Evolutionary conservation across 1,140 invertebrate genomes (phyloP), one percentile per base, ranked within the genome.

Genomic region (Drosophila truncata): DNA sequence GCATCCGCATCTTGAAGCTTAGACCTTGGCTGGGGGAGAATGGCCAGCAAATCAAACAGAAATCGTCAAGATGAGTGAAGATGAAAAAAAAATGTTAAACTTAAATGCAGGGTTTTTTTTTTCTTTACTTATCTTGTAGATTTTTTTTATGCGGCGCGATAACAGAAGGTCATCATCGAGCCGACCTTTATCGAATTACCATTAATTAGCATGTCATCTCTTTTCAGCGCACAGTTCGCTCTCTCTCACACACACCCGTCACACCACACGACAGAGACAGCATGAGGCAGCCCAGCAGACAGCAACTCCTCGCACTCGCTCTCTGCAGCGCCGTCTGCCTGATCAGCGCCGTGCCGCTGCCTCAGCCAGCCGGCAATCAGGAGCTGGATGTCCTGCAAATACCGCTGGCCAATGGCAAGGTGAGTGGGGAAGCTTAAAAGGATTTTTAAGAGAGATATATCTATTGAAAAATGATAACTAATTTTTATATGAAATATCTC

Each of bases 301-400:
- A 92, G 41, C 78, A 90, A 49, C 52, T 91, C 50, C 72, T 87
- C 41, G 75, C 81, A 49, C 49, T 91, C 42, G 54, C 73, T 55
- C 46, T 82, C 29, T 70, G 85, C 88, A 91, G 75, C 76, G 61
- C 50, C 63, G 46, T 64, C 47, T 87, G 86, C 80, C 60, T 91
- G 14, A 73, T 90, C 33, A 78, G 54, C 44, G 92, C 92, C 27
- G 77, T 88, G 25, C 91, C 92, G 25, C 58, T 93, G 23, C 86
- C 92, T 25, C 76, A 83, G 59, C 71, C 83, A 9, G 69, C 60
- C 31, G 80, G 72, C 25, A 92, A 91, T 58, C 78, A 84, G 78
- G 88, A 93, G 81, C 67, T 93, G 52, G 86, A 93, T 75, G 66
- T 93, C 42, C 63, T 93, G 42, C 91, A 93, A 61, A 92, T 93